Percentiles rank a stretch among this genome's conserved stretches.
Conservation (phyloP, 2,113 vertebrate genomes). For the Shinisaurus crocodilurus region DNA sequence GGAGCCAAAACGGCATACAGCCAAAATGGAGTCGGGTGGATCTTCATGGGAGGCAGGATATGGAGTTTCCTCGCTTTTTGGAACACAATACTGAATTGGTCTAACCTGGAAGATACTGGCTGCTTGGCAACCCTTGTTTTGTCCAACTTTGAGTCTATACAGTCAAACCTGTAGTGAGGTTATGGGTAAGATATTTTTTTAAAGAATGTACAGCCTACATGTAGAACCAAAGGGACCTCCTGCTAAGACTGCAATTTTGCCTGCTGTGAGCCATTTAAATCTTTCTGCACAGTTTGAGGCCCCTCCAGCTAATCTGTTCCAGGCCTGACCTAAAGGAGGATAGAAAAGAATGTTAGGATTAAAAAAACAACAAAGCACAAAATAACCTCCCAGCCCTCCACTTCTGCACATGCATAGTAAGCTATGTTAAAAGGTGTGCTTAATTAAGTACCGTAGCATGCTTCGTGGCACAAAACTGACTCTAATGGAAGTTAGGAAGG, state of each 20-base stretch:
- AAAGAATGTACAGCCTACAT: background rate
- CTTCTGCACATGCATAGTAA: background rate
- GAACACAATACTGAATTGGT: background rate
- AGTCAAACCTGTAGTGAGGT: background rate
- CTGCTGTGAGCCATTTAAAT: constrained; percentile 20
- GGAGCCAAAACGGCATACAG: no score
- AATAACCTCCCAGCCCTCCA: background rate
- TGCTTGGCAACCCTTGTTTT: background rate
- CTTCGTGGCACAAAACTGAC: background rate
- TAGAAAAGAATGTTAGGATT: constrained; percentile 15
- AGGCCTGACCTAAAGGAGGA: constrained; percentile 17
- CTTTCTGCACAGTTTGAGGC: background rate
- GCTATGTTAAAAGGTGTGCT: background rate
- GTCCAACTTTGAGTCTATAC: background rate
- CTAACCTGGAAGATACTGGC: background rate
- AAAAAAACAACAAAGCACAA: background rate
- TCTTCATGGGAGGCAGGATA: background rate
- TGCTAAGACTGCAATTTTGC: background rate
- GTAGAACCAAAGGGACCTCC: background rate
- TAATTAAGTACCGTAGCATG: constrained; percentile 7
- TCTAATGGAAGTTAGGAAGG: background rate
- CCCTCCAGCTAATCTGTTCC: constrained; percentile 11
- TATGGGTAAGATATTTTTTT: background rate
- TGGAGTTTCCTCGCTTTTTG: background rate
- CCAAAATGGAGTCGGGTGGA: background rate